Conservation (phyloP, 2,113 vertebrate genomes). For the Erythrolamprus reginae region DNA sequence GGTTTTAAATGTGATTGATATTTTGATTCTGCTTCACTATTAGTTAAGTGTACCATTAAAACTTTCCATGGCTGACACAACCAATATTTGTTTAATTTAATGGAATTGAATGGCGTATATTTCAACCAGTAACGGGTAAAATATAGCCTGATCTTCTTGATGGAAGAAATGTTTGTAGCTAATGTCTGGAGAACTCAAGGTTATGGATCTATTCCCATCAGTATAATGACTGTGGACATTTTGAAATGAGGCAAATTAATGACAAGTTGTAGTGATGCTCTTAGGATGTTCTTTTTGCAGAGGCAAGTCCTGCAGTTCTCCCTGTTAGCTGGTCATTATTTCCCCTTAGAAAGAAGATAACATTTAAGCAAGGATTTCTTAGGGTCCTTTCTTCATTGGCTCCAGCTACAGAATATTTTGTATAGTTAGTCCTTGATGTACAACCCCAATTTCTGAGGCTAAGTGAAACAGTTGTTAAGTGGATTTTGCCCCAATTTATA, state of each 20-base stretch:
- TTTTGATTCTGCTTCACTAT: constrained; percentile 41
- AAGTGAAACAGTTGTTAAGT: not conserved
- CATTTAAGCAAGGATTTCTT: not conserved
- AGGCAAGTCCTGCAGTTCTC: not conserved
- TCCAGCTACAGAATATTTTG: not conserved
- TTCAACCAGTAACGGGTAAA: constrained; percentile 46
- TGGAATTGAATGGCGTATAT: constrained; percentile 28
- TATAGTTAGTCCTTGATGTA: not conserved
- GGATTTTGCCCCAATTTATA: not conserved
- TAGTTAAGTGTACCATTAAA: constrained; percentile 54
- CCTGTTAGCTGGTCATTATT: not conserved
- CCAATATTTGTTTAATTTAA: constrained; percentile 53
- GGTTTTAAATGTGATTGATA: constrained; percentile 27
- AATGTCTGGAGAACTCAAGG: constrained; percentile 15
- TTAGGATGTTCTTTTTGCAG: not conserved
- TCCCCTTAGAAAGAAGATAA: not conserved
- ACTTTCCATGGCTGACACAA: constrained; percentile 40
- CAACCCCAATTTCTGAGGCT: not conserved
- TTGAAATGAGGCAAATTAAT: not conserved
- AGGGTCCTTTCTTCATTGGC: not conserved
- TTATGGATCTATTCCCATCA: constrained; percentile 17
- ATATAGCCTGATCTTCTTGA: constrained; percentile 9
- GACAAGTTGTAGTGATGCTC: not conserved
- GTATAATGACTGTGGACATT: not conserved
- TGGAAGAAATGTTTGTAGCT: constrained; percentile 30